Percentiles rank a stretch among this genome's conserved stretches.
Evolutionary conservation across 2,113 vertebrate species (phyloP).

Genomic region (Sphaerodactylus townsendi): DNA sequence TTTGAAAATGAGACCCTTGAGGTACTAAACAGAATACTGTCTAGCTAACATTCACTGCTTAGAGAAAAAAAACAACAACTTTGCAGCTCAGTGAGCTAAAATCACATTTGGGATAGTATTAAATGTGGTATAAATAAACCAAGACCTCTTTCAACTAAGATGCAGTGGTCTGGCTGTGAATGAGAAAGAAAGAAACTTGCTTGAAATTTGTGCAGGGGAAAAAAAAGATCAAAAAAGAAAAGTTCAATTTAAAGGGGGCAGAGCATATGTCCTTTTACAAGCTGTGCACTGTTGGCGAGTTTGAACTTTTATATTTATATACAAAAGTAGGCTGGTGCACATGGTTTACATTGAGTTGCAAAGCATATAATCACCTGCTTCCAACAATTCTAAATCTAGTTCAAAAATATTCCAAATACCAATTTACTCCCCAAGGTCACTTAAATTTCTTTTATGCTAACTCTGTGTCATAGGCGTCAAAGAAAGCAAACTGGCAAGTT

Average conservation of each 20-base stretch:
- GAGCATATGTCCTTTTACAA: background rate
- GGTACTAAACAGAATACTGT: background rate
- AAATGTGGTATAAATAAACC: constrained; percentile 9
- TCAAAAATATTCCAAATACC: constrained; percentile 32
- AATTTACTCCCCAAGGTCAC: constrained; percentile 30
- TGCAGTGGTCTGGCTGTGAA: constrained; percentile 18
- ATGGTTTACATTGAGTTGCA: constrained; percentile 41
- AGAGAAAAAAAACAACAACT: background rate
- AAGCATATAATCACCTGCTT: constrained; percentile 42
- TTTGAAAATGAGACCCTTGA: background rate
- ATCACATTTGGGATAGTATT: background rate
- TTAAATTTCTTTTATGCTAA: constrained; percentile 28
- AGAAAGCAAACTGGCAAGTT: constrained; percentile 20
- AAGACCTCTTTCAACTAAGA: background rate
- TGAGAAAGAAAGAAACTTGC: constrained; percentile 14
- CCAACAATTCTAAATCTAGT: constrained; percentile 31
- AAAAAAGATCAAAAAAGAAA: constrained; percentile 20
- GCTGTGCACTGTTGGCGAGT: background rate
- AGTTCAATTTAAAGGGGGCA: constrained; percentile 20
- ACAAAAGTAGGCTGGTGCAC: background rate
- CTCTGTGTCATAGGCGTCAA: constrained; percentile 26
- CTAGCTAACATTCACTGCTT: background rate
- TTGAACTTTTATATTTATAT: constrained; percentile 20
- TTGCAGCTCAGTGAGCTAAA: background rate
- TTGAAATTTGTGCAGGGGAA: constrained; percentile 17